Base-by-base conservation (phyloP, 2,113 vertebrate species). In the Fregetta grallaria region DNA sequence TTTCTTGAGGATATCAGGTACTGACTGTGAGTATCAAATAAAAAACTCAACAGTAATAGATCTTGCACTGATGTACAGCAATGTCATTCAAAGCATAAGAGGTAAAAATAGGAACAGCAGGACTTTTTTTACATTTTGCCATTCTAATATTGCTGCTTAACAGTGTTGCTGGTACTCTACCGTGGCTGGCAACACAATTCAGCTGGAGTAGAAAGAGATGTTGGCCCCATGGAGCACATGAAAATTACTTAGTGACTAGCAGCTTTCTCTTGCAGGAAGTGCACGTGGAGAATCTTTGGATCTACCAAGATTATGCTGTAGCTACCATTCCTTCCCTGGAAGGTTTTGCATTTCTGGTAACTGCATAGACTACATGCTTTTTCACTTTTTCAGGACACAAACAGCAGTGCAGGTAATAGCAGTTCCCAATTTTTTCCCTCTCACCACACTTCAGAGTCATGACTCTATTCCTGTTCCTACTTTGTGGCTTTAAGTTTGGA, bases 401-500 rank as follows among this genome's bases (percentile, higher is more conserved):
- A 47, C 10, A 72, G 6, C 18, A 52, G 12, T 7, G 10, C 0
- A 1, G 16, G 14, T 4, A 81, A n/a, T 1, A 74, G 15, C 3
- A 50, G 19, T 65, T 88, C n/a, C 19, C 6, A 75, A 44, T 32
- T 63, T 59, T 83, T 44, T 6, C 5, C 36, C 6, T 74, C 27
- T 50, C 22, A 75, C 3, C 4, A 22, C 17, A 55, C 50, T 47
- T 85, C 32, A 73, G n/a, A 79, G 19, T 50, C 29, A 40, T 42
- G 1, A 56, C 3, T 74, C 4, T 45, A 50, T 80, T 90, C 13
- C 29, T 42, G 2, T 42, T 55, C 26, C 8, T 32, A 7, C 4
- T 25, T 36, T 61, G 13, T 47, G 34, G 3, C 7, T 79, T 86
- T 72, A 47, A 86, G 68, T 68, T 38, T 16, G 10, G 17, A 76